Evolutionary conservation across 2,797 vertebrate species (phyloP), one percentile per base, ranked within the genome.

Genomic region (Parambassis ranga): DNA sequence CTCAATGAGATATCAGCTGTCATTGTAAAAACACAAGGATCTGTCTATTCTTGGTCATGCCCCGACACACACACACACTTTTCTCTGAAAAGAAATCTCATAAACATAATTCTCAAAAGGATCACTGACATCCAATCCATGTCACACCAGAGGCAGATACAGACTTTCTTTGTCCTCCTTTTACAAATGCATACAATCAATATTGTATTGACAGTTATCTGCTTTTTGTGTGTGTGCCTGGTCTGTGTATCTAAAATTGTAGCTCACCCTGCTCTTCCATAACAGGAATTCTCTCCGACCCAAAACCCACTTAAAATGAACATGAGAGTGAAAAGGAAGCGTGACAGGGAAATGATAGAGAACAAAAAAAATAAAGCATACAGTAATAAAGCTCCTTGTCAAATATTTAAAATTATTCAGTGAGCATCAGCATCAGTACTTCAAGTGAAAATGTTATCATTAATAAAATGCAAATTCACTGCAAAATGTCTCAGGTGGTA

Each of bases 1-100:
- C 70, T 81, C 72, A 83, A 79, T 58, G 55, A 82, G 70, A 83
- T 67, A 84, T 83, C 68, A 82, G 87, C 68, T 65, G 82, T 75
- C 62, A 77, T 80, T 79, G 65, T 26, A 39, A 55, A 37, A 53
- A 49, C 49, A 28, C 9, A 28, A 56, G 14, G 65, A 47, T 38
- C 18, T 19, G 48, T 62, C 62, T 69, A 56, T 57, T 70, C 55
- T 39, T 6, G 24, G 30, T 23, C 20, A 3, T 55, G 56, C 16
- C 23, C 20, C 1, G 1, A 60, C 22, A 55, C 5, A 5, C 33
- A 55, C 18, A 20, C 11, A 9, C 7, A 8, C 28, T 52, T 33
- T 37, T 15, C 24, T 22, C 6, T 5, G 19, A 22, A 56, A 53
- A 37, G 30, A 23, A 61, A 68, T 50, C 47, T 50, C 59, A 36